A percentile compares a stretch with the other conserved stretches of the same genome.
These are phyloP conservation scores for Himalopsyche tibetana DNA, from an alignment of 2,888 invertebrate species.

Conservation along the genomic window DNA sequence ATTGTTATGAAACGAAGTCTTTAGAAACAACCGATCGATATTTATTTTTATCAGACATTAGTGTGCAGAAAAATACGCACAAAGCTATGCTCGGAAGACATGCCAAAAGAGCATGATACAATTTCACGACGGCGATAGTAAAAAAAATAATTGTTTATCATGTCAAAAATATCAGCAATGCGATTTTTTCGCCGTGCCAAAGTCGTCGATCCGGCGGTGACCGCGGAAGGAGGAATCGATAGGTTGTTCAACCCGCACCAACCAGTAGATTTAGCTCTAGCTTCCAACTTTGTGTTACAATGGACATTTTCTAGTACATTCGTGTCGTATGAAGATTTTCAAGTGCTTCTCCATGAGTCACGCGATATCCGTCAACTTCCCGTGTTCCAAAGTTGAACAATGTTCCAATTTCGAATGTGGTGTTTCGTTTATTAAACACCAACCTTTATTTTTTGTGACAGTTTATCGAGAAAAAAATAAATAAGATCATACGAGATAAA, in stretches of 20 bases:
- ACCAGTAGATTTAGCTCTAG: not conserved
- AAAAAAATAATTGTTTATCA: not conserved
- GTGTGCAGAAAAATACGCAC: not conserved
- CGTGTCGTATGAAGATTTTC: conserved; percentile 4
- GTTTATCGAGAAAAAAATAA: too few species aligned
- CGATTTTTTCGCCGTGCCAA: conserved; percentile 8
- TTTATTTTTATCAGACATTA: not conserved
- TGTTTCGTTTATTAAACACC: too few species aligned
- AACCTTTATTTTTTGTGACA: too few species aligned
- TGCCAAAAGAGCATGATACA: not conserved
- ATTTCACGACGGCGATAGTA: conserved; percentile 2
- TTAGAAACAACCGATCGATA: not conserved
- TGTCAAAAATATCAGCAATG: conserved; percentile 1
- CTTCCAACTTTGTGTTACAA: not conserved
- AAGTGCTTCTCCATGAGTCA: conserved; percentile 1
- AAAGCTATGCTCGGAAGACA: not conserved
- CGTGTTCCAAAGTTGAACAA: too few species aligned
- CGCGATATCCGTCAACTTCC: too few species aligned
- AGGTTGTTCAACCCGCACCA: not conserved
- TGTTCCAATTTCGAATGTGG: too few species aligned
- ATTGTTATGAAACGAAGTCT: too few species aligned
- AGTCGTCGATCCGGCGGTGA: not conserved
- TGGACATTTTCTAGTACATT: conserved; percentile 12
- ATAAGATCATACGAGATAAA: too few species aligned
- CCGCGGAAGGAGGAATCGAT: not conserved